Percentiles rank a stretch among this genome's conserved stretches.
Evolutionary conservation across 2,113 vertebrate species (phyloP).

Genomic region (Puffinus mauretanicus): DNA sequence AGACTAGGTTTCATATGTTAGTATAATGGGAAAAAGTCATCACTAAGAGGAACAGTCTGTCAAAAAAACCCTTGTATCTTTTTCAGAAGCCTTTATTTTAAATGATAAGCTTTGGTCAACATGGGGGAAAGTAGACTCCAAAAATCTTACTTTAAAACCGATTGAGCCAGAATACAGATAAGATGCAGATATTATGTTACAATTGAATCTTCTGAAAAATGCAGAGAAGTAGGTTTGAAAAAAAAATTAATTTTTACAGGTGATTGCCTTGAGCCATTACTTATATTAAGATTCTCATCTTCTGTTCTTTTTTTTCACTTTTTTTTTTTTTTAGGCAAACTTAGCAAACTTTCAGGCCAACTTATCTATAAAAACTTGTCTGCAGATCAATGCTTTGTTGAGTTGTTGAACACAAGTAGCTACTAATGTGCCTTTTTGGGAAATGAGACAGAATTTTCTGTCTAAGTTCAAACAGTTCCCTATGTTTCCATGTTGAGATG

Average conservation of each 20-base stretch:
- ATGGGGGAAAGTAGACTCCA: background rate
- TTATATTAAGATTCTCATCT: background rate
- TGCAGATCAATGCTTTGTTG: background rate
- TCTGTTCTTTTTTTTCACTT: fast-evolving
- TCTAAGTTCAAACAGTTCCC: background rate
- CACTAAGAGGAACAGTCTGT: background rate
- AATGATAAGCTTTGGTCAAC: background rate
- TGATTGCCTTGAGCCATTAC: background rate
- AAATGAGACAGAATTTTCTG: background rate
- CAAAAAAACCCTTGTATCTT: background rate
- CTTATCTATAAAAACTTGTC: background rate
- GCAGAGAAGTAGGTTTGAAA: background rate
- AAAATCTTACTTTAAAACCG: background rate
- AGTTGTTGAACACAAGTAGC: background rate
- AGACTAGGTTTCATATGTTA: background rate
- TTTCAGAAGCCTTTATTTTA: background rate
- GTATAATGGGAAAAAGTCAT: background rate
- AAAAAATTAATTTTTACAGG: background rate
- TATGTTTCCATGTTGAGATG: background rate
- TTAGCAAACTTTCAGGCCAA: background rate
- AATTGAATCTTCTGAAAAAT: background rate
- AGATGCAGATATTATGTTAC: background rate
- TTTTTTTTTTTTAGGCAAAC: fast-evolving
- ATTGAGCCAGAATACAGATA: background rate
- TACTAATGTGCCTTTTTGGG: background rate